Conservation (phyloP, 1,140 invertebrate genomes). For the Pectinophora gossypiella region DNA sequence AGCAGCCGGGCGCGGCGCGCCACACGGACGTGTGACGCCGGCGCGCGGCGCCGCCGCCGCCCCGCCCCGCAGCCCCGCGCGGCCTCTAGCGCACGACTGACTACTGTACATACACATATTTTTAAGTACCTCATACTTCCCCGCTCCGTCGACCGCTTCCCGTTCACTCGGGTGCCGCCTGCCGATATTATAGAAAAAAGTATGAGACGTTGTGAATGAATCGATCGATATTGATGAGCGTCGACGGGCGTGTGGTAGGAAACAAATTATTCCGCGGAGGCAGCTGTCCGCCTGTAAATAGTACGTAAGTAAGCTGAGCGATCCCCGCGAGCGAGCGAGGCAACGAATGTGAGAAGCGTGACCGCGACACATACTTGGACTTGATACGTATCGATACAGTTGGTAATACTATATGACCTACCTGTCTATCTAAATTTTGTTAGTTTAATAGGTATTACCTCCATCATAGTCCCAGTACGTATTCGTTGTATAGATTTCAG, state of each 20-base stretch:
- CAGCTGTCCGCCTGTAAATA: background rate
- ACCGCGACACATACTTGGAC: too few relatives aligned
- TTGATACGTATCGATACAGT: too few relatives aligned
- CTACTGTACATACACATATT: slow-evolving; percentile 8
- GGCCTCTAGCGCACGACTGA: slow-evolving; percentile 8
- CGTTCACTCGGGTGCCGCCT: background rate
- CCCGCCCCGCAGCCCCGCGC: slow-evolving; percentile 6
- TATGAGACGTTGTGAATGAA: background rate
- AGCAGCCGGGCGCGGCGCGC: slow-evolving; percentile 22
- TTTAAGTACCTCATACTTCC: background rate
- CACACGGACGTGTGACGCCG: slow-evolving; percentile 67
- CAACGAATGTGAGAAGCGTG: background rate
- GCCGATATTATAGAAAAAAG: background rate
- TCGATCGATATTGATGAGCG: background rate
- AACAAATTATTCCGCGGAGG: slow-evolving; percentile 5
- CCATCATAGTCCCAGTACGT: too few relatives aligned
- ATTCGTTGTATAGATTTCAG: too few relatives aligned
- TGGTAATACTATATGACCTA: too few relatives aligned
- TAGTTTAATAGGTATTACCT: too few relatives aligned
- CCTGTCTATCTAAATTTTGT: too few relatives aligned
- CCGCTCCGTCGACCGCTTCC: background rate
- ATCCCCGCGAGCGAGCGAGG: too few relatives aligned
- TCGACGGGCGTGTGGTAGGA: background rate
- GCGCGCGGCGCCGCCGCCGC: slow-evolving; percentile 34
- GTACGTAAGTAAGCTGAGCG: slow-evolving; percentile 1